These are phyloP conservation scores for Pseudotriccus pelzelni DNA, from an alignment of 2,797 vertebrate species.

Conservation along the genomic window DNA sequence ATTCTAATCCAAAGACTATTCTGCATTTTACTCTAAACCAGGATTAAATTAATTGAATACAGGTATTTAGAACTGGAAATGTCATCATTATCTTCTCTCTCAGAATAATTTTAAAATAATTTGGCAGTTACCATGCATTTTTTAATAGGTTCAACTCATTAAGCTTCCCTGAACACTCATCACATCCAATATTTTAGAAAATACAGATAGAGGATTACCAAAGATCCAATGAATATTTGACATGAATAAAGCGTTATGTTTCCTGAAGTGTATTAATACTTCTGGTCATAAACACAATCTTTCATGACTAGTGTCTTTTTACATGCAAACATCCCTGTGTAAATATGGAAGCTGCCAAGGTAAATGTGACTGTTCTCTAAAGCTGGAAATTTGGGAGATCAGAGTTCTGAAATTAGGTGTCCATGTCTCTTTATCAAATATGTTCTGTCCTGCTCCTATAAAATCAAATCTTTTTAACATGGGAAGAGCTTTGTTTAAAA, in stretches of 20 bases:
- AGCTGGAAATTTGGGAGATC: not conserved
- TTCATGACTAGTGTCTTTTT: not conserved
- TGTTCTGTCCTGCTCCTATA: not conserved
- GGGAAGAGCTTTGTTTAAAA: not conserved
- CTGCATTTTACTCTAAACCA: not conserved
- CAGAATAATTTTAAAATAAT: not conserved
- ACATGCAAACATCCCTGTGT: not conserved
- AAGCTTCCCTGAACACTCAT: not conserved
- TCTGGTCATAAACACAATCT: not conserved
- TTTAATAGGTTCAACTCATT: not conserved
- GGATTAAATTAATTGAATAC: not conserved
- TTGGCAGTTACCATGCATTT: not conserved
- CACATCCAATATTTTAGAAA: not conserved
- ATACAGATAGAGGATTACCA: not conserved
- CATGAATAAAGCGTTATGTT: not conserved
- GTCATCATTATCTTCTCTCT: not conserved
- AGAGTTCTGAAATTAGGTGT: not conserved
- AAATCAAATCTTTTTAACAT: not conserved
- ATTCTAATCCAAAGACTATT: not conserved
- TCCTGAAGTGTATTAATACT: not conserved
- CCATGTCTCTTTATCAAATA: not conserved
- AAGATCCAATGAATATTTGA: not conserved
- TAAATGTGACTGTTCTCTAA: not conserved
- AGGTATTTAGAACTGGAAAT: not conserved
- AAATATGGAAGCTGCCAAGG: not conserved